Conservation (phyloP, 2,888 invertebrate species). For the Rhopalosiphum nymphaeae region DNA sequence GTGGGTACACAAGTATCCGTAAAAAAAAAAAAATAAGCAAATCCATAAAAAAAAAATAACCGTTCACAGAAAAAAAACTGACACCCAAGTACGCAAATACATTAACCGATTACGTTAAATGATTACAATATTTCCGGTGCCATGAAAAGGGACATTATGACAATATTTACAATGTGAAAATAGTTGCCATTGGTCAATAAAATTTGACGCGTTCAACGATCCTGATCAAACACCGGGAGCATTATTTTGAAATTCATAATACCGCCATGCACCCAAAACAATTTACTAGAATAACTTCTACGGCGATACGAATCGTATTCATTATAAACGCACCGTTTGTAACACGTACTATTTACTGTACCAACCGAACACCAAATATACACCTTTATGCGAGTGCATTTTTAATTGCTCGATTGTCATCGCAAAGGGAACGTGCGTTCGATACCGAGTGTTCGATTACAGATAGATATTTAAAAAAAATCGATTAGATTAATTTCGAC, state of each 20-base stretch:
- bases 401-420: neutral
- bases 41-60: neutral
- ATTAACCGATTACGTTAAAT: neutral
- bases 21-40: conserved; percentile 10
- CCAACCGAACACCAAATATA: neutral
- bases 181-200: conserved; percentile 18
- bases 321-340: neutral
- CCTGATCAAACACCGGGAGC: neutral
- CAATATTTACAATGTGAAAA: conserved; percentile 22
- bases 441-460: neutral
- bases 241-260: neutral
- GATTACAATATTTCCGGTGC: neutral
- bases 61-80: conserved; percentile 1
- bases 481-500: neutral
- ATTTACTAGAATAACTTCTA: neutral
- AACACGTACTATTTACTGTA: neutral
- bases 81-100: neutral
- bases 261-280: neutral
- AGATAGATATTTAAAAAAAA: neutral
- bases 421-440: neutral
- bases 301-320: neutral
- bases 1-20: neutral
- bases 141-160: neutral
- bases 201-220: neutral
- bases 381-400: neutral